Conservation (phyloP, 2,888 invertebrate species). For the Pogonocherus hispidulus region DNA sequence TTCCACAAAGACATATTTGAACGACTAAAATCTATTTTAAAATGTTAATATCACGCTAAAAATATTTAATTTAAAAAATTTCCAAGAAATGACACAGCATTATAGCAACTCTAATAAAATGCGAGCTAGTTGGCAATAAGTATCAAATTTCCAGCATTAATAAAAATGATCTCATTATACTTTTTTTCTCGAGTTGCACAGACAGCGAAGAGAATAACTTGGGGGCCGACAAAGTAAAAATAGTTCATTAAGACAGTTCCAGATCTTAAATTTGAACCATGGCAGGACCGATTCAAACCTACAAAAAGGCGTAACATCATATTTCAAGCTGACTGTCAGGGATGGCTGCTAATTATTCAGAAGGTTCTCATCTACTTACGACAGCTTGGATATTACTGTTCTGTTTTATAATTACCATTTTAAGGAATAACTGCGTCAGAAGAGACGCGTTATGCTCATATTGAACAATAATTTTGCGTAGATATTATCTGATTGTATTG, state of each 20-base stretch:
- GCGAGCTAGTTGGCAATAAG: slow-evolving; percentile 37
- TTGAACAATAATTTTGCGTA: too few relatives aligned
- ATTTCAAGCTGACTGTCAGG: slow-evolving; percentile 46
- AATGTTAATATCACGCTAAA: not conserved
- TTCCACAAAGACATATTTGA: not conserved
- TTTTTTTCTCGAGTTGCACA: slow-evolving; percentile 29
- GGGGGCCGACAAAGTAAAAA: slow-evolving; percentile 46
- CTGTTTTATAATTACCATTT: not conserved
- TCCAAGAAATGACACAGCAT: slow-evolving; percentile 12
- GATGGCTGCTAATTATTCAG: slow-evolving; percentile 39
- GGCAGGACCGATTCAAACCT: slow-evolving; percentile 50
- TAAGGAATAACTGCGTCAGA: too few relatives aligned
- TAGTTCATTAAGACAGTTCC: slow-evolving; percentile 46
- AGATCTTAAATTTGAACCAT: slow-evolving; percentile 35
- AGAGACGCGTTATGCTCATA: too few relatives aligned
- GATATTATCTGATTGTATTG: too few relatives aligned
- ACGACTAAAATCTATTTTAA: not conserved
- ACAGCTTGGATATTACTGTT: not conserved
- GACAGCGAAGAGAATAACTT: slow-evolving; percentile 39
- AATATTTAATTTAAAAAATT: not conserved
- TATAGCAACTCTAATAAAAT: slow-evolving; percentile 5
- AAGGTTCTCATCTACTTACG: not conserved
- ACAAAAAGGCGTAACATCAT: slow-evolving; percentile 49
- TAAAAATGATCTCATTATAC: slow-evolving; percentile 47
- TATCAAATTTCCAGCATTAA: slow-evolving; percentile 37